phyloP scores from a whole-genome alignment of 2,888 invertebrate species.

The Sinhomidia bicolor region DNA sequence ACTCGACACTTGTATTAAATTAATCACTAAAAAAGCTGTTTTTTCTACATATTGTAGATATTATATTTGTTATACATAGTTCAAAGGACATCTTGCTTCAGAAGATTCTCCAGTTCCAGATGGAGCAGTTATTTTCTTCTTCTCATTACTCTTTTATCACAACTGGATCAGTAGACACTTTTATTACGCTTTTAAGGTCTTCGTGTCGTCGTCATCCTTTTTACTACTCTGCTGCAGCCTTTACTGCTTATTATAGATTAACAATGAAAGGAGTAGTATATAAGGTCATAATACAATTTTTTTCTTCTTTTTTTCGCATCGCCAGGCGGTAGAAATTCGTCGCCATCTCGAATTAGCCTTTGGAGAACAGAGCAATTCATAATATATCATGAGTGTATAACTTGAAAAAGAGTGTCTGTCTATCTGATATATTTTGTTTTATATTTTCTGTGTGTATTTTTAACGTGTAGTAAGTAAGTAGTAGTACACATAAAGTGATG shows the following conservation, averaged over 20 bases:
- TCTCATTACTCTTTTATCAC: conserved; percentile 41
- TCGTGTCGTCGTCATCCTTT: conserved; percentile 19
- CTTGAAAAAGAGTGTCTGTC: neutral
- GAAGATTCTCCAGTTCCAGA: conserved; percentile 2
- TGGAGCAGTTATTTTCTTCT: conserved; percentile 16
- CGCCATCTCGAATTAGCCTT: neutral
- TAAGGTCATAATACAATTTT: neutral
- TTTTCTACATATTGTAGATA: no score
- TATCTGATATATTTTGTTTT: neutral
- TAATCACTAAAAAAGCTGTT: neutral
- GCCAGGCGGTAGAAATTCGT: conserved; percentile 17
- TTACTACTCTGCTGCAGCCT: neutral
- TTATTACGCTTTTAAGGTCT: conserved; percentile 34
- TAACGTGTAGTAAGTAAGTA: neutral
- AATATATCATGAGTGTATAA: neutral
- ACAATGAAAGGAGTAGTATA: neutral
- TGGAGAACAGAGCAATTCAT: neutral
- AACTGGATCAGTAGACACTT: conserved; percentile 39
- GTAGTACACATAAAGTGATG: neutral
- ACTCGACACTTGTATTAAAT: conserved; percentile 25
- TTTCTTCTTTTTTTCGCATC: neutral
- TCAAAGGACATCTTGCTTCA: neutral
- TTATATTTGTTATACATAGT: neutral
- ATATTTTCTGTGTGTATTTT: neutral
- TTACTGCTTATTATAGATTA: neutral